These are phyloP conservation scores for Carassius carassius DNA, from an alignment of 2,113 vertebrate genomes.

Conservation along the genomic window DNA sequence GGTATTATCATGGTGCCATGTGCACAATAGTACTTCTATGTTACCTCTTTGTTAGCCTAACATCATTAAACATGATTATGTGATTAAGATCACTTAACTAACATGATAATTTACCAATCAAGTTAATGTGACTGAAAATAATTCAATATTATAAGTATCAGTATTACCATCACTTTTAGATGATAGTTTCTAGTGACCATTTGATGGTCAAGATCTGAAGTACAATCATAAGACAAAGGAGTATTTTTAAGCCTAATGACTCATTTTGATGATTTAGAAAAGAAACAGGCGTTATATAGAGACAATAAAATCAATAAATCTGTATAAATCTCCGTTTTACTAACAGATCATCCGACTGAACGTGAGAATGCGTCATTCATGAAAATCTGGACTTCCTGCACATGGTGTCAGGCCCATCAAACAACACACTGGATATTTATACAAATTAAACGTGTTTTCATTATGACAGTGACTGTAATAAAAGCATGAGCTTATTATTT, in stretches of 20 bases:
- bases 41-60: background rate
- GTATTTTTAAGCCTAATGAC: background rate
- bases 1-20: background rate
- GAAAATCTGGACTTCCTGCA: constrained; percentile 21
- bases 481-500: background rate
- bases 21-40: background rate
- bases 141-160: background rate
- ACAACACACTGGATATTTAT: background rate
- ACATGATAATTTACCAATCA: background rate
- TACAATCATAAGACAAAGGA: too few species aligned
- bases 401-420: constrained; percentile 5
- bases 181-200: background rate
- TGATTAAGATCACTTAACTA: background rate
- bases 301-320: constrained; percentile 5
- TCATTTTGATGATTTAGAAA: background rate
- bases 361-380: constrained; percentile 16
- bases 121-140: background rate
- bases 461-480: background rate
- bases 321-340: background rate
- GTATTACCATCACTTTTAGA: background rate
- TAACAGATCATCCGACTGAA: background rate
- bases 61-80: background rate
- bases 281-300: background rate
- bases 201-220: background rate
- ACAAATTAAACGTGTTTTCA: too few species aligned